Base-by-base conservation (phyloP, 2,888 invertebrate species). In the Matsumyia berberina region DNA sequence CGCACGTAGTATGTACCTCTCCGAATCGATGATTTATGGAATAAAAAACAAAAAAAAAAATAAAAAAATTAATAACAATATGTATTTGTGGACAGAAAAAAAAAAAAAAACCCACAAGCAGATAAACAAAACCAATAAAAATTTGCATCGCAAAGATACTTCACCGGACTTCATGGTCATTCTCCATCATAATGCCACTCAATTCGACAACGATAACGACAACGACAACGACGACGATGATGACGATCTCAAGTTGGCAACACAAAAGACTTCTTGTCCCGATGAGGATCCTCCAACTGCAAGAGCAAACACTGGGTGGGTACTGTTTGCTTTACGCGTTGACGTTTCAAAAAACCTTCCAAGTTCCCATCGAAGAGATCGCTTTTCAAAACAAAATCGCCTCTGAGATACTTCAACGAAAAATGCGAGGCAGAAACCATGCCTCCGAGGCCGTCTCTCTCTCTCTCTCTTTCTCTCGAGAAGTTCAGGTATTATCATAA, bases 161-260 rank as follows among this genome's bases (percentile, higher is more conserved):
- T n/a, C n/a, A 49, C 60, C 70, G 69, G 39, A 80, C 85, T 76
- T 76, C 85, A 85, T 74, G 85, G 85, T 85, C 85, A 85, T 85
- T 80, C 24, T 24, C 79, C 79, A 72, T 85, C 85, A 85, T 80
- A 85, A 74, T 80, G 85, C 85, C 80, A 85, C 79, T 83, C 83
- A 83, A 83, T 83, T 77, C 67, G n/a, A n/a, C n/a, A n/a, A n/a
- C n/a, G n/a, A n/a, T n/a, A n/a, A n/a, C 33, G 15, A 82, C 79
- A 64, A 69, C 57, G 73, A 57, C 4, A 37, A 29, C 46, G 51
- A 39, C 31, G 24, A 70, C 53, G 46, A 42, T 33, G 82, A 60
- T 39, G 58, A 66, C 44, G 64, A 82, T 73, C 66, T 49, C 74
- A 24, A 24, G n/a, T n/a, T n/a, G n/a, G n/a, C n/a, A 24, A 24